phyloP scores from a whole-genome alignment of 2,888 invertebrate species.

The Dryocosmus kuriphilus region DNA sequence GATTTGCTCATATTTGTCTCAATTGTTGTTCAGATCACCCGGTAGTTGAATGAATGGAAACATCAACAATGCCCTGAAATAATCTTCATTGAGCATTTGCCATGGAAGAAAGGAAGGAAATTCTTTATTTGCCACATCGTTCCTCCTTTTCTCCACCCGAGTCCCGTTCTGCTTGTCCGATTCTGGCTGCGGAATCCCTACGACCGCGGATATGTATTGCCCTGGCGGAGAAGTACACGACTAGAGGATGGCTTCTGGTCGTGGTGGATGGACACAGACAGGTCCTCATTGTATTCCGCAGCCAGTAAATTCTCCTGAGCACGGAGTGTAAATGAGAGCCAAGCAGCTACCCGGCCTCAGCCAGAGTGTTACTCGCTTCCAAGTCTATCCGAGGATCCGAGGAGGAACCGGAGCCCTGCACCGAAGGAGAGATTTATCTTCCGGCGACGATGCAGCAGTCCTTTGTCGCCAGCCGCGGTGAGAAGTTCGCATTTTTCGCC shows the following conservation, averaged over 20 bases:
- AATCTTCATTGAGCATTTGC: constrained; percentile 40
- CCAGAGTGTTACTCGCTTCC: constrained; percentile 52
- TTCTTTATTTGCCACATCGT: constrained; percentile 26
- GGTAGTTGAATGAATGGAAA: constrained; percentile 24
- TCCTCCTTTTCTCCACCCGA: background rate
- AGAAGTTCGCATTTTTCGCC: constrained; percentile 76
- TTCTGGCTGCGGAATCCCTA: constrained; percentile 50
- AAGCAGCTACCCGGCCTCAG: constrained; percentile 42
- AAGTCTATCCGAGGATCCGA: constrained; percentile 51
- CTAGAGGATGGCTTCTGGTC: constrained; percentile 68
- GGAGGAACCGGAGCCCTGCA: constrained; percentile 45
- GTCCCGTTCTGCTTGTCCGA: constrained; percentile 8
- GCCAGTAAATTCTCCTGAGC: constrained; percentile 75
- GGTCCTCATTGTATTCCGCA: constrained; percentile 76
- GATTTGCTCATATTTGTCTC: background rate
- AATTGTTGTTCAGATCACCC: background rate
- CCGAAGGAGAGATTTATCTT: constrained; percentile 67
- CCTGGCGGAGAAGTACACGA: constrained; percentile 67
- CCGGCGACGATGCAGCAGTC: constrained; percentile 64
- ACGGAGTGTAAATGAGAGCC: constrained; percentile 77
- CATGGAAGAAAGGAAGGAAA: constrained; percentile 14
- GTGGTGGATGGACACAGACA: constrained; percentile 76
- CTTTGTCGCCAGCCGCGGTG: constrained; percentile 75
- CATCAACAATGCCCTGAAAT: constrained; percentile 18
- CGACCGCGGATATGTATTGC: constrained; percentile 66